phyloP scores from a whole-genome alignment of 2,113 vertebrate genomes.

The Astur gentilis region DNA sequence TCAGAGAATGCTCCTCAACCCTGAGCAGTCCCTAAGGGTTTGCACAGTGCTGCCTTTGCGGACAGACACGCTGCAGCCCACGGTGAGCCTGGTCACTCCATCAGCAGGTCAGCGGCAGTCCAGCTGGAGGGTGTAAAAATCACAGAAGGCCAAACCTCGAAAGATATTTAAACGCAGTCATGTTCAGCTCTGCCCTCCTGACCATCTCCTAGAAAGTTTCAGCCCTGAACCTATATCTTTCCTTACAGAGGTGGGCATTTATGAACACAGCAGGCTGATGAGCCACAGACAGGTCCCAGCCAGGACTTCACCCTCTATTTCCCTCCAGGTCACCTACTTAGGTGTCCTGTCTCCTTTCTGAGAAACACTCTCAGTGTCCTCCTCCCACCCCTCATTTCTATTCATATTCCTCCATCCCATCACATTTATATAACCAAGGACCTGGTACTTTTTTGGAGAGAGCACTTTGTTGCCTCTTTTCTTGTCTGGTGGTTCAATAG shows the following conservation, averaged over 20 bases:
- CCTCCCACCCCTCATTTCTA: not conserved
- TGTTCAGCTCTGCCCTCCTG: not conserved
- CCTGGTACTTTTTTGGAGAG: not conserved
- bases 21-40: not conserved
- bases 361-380: not conserved
- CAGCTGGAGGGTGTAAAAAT: not conserved
- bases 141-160: not conserved
- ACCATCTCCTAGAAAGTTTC: not conserved
- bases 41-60: not conserved
- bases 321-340: not conserved
- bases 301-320: not conserved
- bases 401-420: not conserved
- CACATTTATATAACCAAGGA: not conserved
- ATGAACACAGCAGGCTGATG: not conserved
- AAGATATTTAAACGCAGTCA: not conserved
- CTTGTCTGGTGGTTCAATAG: not conserved
- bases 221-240: not conserved
- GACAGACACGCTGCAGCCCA: not conserved
- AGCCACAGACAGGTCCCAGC: not conserved
- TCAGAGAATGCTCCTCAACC: not conserved
- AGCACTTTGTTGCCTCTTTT: not conserved
- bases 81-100: not conserved
- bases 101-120: not conserved
- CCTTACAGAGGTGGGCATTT: not conserved
- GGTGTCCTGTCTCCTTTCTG: not conserved